Base-by-base conservation (phyloP, 2,113 vertebrate genomes). In the Callospermophilus lateralis region DNA sequence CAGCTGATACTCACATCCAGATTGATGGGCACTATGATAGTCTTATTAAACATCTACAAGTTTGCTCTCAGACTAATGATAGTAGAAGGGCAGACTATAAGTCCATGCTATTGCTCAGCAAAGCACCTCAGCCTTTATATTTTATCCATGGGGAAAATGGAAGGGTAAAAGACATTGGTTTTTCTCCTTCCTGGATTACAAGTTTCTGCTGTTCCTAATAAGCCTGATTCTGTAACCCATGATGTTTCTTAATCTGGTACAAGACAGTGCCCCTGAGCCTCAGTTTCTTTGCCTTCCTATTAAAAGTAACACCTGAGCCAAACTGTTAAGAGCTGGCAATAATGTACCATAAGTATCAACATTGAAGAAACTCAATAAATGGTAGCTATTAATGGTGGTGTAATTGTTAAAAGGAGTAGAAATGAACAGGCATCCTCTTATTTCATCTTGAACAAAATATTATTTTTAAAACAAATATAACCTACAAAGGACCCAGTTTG, bases 301-400 rank as follows among this genome's bases (percentile, higher is more conserved):
- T 78, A 37, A n/a, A 77, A 89, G 8, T 32, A 79, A 77, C 16
- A 55, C 13, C 16, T 55, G 53, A 30, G 13, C 32, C 68, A 86
- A 13, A 32, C 11, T 28, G 10, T 32, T 28, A 48, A 81, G 37
- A 65, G 8, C 22, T 39, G 73, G 28, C 1, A 20, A 90, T 4
- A 13, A 45, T 17, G 16, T 26, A 37, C 42, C 34, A 3, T 20
- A 61, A 53, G 17, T 32, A 1, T 5, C 48, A 28, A 5, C 26
- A 48, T 53, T 73, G 58, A 73, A 73, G 39, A 88, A 89, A 85
- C 5, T 85, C 45, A 93, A 16, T 58, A 84, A 84, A 74, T 39
- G 9, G 1, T 76, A 80, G 16, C 45, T 55, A 39, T 26, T 42
- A 32, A 8, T 80, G 12, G 22, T 74, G 48, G 30, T 48, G 3